Evolutionary conservation across 2,113 vertebrate genomes (phyloP).

Genomic region (Synchiropus splendidus): DNA sequence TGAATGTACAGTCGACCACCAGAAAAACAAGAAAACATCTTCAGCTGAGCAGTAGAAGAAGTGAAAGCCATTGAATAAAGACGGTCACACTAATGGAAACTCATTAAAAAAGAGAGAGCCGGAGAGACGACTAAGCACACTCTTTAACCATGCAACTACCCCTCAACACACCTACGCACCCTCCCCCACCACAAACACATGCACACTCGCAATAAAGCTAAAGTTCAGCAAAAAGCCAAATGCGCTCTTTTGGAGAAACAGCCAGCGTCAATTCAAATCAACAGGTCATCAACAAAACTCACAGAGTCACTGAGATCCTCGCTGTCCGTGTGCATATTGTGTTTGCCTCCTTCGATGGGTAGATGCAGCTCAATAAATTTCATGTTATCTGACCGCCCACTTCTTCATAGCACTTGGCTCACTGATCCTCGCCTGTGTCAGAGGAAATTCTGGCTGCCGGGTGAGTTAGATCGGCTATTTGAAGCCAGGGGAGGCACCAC

Average conservation of each 20-base stretch:
- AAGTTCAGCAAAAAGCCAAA: slow-evolving; percentile 6
- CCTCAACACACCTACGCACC: slow-evolving; percentile 7
- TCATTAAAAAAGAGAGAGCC: no score
- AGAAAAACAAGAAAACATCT: no score
- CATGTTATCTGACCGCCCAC: slow-evolving; percentile 70
- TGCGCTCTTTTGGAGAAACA: slow-evolving; percentile 1
- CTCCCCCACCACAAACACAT: slow-evolving; percentile 6
- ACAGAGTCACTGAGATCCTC: slow-evolving; percentile 64
- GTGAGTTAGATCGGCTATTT: slow-evolving; percentile 59
- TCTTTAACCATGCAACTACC: slow-evolving; percentile 11
- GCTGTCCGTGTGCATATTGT: slow-evolving; percentile 66
- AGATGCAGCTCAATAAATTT: slow-evolving; percentile 63
- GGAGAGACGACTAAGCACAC: slow-evolving; percentile 22
- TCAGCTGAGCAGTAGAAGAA: no score
- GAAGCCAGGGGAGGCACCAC: slow-evolving; percentile 56
- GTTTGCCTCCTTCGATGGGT: slow-evolving; percentile 60
- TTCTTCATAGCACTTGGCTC: slow-evolving; percentile 66
- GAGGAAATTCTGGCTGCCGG: slow-evolving; percentile 60
- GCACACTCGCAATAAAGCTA: slow-evolving; percentile 2
- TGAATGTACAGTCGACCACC: no score
- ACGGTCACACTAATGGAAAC: background rate
- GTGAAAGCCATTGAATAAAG: slow-evolving; percentile 15
- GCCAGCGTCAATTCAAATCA: slow-evolving; percentile 33
- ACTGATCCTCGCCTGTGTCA: slow-evolving; percentile 61
- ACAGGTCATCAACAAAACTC: slow-evolving; percentile 50